Conservation (phyloP, 2,113 vertebrate species). For the Nothoprocta pentlandii region DNA sequence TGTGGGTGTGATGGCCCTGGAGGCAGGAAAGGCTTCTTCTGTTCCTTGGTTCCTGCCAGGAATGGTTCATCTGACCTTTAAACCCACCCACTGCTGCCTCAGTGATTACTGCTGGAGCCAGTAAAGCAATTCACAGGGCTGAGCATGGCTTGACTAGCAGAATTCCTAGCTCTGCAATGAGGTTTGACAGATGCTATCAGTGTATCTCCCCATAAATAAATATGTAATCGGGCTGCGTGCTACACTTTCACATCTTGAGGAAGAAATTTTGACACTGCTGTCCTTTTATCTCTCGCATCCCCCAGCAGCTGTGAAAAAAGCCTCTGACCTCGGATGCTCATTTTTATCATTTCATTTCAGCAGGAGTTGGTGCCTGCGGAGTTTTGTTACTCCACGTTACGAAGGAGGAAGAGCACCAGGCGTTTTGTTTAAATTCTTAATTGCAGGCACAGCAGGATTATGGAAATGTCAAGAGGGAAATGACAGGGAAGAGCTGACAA, state of each 20-base stretch:
- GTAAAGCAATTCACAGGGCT: neutral
- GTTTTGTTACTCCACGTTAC: slow-evolving; percentile 6
- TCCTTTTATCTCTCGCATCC: slow-evolving; percentile 49
- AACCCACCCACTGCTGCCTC: neutral
- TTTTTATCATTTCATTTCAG: neutral
- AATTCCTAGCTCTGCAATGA: neutral
- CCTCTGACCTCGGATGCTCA: slow-evolving; percentile 44
- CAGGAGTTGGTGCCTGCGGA: slow-evolving; percentile 31
- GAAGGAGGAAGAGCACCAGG: slow-evolving; percentile 60
- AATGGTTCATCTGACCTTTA: neutral
- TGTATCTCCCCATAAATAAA: slow-evolving; percentile 61
- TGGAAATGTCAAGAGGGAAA: slow-evolving; percentile 67
- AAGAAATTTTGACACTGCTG: slow-evolving; percentile 51
- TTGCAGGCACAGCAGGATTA: slow-evolving; percentile 64
- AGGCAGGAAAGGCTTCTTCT: neutral
- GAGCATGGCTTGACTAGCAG: neutral
- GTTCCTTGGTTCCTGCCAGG: neutral
- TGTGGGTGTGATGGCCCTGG: neutral
- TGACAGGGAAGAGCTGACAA: slow-evolving; percentile 53
- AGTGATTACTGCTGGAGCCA: neutral
- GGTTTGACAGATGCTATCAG: slow-evolving; percentile 36
- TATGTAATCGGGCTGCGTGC: neutral
- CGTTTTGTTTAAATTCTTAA: slow-evolving; percentile 70
- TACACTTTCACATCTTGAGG: slow-evolving; percentile 21
- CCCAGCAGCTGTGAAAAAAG: slow-evolving; percentile 39